These are phyloP conservation scores for Tinea semifulvella DNA, from an alignment of 2,888 invertebrate genomes.

Conservation along the genomic window DNA sequence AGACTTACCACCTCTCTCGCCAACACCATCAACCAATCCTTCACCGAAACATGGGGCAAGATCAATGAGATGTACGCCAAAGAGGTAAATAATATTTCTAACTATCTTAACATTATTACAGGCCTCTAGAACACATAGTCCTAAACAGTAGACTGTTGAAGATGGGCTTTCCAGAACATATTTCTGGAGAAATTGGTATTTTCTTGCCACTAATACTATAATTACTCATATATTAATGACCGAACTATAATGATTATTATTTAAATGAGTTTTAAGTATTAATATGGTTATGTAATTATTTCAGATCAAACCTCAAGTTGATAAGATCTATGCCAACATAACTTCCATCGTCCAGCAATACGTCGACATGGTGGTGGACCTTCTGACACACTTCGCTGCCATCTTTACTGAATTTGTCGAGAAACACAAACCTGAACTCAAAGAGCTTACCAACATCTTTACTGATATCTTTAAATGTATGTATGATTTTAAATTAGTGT, in stretches of 20 bases:
- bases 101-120: no score
- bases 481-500: constrained; percentile 12
- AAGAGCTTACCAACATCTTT: constrained; percentile 64
- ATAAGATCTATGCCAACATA: constrained; percentile 37
- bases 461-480: constrained; percentile 62
- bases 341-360: constrained; percentile 45
- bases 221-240: no score
- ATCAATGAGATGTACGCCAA: constrained; percentile 39
- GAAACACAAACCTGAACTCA: constrained; percentile 72
- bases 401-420: constrained; percentile 66
- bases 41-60: constrained; percentile 32
- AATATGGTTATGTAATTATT: no score
- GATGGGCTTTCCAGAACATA: no score
- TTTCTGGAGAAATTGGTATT: no score
- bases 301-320: constrained; percentile 45
- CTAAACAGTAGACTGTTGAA: no score
- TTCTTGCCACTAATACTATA: no score
- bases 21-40: constrained; percentile 29
- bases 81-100: constrained; percentile 37
- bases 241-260: no score
- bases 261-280: no score
- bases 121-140: no score
- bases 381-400: constrained; percentile 62
- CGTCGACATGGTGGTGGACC: constrained; percentile 42
- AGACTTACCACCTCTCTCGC: constrained; percentile 37